A percentile compares a stretch with the other conserved stretches of the same genome.
phyloP scores from a whole-genome alignment of 2,113 vertebrate genomes.

The Microtus montanus region DNA sequence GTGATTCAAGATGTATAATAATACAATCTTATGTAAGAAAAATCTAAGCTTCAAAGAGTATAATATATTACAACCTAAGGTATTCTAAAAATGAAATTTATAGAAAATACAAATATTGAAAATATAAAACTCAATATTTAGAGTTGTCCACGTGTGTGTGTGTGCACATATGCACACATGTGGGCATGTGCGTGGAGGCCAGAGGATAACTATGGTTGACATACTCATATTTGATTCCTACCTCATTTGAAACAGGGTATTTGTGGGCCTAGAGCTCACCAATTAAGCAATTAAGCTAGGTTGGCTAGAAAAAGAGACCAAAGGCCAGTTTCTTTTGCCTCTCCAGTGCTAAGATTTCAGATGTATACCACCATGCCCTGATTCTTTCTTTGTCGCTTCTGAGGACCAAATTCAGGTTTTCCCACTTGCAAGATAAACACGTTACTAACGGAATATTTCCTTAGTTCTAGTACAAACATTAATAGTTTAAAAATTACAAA shows the following conservation, averaged over 20 bases:
- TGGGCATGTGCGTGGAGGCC: background rate
- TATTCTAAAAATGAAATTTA: background rate
- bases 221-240: background rate
- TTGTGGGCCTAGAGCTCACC: background rate
- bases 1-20: background rate
- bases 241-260: background rate
- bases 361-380: background rate
- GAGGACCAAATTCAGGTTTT: background rate
- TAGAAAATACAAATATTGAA: background rate
- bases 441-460: background rate
- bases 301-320: background rate
- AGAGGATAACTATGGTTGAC: background rate
- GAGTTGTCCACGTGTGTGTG: background rate
- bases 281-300: background rate
- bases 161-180: background rate
- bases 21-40: background rate
- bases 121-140: background rate
- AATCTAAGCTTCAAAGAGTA: background rate
- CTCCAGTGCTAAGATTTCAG: background rate
- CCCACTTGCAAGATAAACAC: background rate
- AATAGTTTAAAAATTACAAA: background rate
- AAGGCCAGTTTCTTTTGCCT: background rate
- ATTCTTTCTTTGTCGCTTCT: background rate
- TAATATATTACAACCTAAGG: background rate
- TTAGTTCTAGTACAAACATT: background rate